A percentile compares a stretch with the other conserved stretches of the same genome.
Evolutionary conservation across 1,140 invertebrate species (phyloP).

Genomic region (Nixonia krombeini): DNA sequence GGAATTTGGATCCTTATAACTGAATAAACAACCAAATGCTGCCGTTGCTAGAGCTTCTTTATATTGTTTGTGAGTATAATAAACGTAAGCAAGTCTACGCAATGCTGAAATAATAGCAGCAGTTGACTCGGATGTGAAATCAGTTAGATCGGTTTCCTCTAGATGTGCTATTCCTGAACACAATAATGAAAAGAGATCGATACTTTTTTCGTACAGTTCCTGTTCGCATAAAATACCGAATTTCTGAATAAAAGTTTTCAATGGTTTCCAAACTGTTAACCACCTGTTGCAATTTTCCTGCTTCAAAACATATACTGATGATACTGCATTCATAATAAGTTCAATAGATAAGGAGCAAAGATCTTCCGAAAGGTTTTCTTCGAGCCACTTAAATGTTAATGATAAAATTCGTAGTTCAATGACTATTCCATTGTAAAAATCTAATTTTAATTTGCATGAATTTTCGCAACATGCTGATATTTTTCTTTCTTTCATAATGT

Average conservation of each 20-base stretch:
- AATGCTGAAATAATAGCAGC: background rate
- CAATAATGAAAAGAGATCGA: constrained; percentile 12
- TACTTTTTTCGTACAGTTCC: constrained; percentile 14
- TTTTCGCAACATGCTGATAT: background rate
- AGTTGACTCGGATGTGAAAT: background rate
- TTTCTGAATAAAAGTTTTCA: background rate
- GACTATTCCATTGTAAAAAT: background rate
- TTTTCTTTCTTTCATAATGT: background rate
- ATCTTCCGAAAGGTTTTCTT: background rate
- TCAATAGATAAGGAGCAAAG: background rate
- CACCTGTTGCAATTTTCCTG: background rate
- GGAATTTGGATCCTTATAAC: constrained; percentile 27
- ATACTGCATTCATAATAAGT: background rate
- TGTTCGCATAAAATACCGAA: background rate
- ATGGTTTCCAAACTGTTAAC: background rate
- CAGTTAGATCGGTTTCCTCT: constrained; percentile 1
- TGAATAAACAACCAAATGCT: constrained; percentile 57
- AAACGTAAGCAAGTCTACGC: constrained; percentile 13
- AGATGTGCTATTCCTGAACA: constrained; percentile 20
- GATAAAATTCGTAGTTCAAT: background rate
- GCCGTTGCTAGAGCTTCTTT: constrained; percentile 51
- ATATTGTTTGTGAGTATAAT: constrained; percentile 45
- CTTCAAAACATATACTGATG: constrained; percentile 1
- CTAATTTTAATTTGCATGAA: background rate
- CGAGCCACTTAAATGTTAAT: background rate